These are phyloP conservation scores for Barbus barbus DNA, from an alignment of 2,113 vertebrate species.

Conservation along the genomic window DNA sequence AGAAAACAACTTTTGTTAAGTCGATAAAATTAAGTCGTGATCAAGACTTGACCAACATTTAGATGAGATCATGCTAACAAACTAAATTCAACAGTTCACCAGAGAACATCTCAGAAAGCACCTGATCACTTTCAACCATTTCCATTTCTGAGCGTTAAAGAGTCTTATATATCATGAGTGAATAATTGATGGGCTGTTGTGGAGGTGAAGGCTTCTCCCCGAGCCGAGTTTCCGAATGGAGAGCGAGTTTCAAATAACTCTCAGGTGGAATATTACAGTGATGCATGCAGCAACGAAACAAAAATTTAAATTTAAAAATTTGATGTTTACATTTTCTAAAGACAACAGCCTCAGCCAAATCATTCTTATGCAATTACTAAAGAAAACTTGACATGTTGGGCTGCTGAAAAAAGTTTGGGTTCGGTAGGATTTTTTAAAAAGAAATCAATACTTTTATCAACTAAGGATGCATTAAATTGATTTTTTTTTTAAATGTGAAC, in stretches of 20 bases:
- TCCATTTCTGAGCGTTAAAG: neutral
- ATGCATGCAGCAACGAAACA: neutral
- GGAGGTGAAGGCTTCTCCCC: neutral
- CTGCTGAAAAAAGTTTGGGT: too few species aligned
- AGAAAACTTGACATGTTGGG: too few species aligned
- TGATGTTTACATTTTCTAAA: neutral
- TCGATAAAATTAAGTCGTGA: too few species aligned
- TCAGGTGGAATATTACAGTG: neutral
- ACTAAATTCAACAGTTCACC: constrained; percentile 6
- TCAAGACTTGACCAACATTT: neutral
- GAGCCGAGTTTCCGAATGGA: neutral
- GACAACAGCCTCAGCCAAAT: neutral
- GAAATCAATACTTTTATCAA: too few species aligned
- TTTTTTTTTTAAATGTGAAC: too few species aligned
- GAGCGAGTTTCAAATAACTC: neutral
- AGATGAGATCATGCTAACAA: neutral
- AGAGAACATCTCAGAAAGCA: neutral
- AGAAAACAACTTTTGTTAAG: too few species aligned
- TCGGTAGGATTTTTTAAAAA: too few species aligned
- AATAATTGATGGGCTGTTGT: neutral
- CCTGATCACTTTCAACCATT: neutral
- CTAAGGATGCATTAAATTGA: too few species aligned
- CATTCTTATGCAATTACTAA: too few species aligned
- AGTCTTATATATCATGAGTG: neutral
- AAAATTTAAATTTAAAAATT: neutral